Evolutionary conservation across 2,113 vertebrate species (phyloP), one percentile per base, ranked within the genome.

Genomic region (Dissostichus mawsoni): DNA sequence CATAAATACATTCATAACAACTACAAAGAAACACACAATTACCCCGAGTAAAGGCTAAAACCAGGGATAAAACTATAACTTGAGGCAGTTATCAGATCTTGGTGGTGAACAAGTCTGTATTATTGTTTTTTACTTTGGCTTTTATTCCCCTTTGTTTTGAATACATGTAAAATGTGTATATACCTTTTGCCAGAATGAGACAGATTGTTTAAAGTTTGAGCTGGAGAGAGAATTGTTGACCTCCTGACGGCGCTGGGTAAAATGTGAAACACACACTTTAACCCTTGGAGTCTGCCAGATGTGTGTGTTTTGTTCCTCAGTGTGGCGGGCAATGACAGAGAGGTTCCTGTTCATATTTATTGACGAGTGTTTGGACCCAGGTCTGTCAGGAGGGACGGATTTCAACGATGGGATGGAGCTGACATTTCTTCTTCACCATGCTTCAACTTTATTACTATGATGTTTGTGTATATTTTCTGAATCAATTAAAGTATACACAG

Each of bases 381-480:
- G 76, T 2, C 59, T 82, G 81, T 74, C 81, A 78, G 83, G 79
- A 87, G 29, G 74, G 76, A 87, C 44, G 44, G 76, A 75, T 63
- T 53, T 59, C 83, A 76, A 59, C 16, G 73, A 70, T 48, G 61
- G 33, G 14, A 59, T 53, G 23, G 67, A 67, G 56, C 80, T 69
- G 71, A 90, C 90, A 91, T 92, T 93, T 92, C 91, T 93, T 92
- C 91, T 92, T 86, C 86, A 89, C 88, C 90, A 89, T 86, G 89
- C 86, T 92, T 92, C 80, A 75, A 86, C 84, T 92, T 93, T 92
- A 93, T 90, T 90, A 93, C 88, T 88, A 90, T 90, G 81, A 92
- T 89, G 92, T 88, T 92, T 93, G 92, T 94, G 92, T 93, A 94
- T 94, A 94, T 94, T 94, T 94, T 94, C 91, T 85, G 89, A 91